phyloP scores from a whole-genome alignment of 2,113 vertebrate species.

The Phylloscopus trochiloides region DNA sequence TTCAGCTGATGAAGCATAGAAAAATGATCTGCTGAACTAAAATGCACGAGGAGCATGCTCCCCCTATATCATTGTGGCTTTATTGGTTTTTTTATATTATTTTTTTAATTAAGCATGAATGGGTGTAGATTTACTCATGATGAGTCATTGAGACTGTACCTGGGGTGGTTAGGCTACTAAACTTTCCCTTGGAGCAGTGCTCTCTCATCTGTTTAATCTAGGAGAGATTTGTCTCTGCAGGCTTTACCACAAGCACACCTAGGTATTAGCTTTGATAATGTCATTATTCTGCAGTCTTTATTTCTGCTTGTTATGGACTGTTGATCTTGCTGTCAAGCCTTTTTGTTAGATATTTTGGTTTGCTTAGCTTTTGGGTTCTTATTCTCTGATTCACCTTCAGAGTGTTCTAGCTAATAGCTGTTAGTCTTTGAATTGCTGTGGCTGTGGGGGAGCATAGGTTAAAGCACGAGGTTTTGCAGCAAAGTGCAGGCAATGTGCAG shows the following conservation, averaged over 20 bases:
- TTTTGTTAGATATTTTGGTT: background rate
- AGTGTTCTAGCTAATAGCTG: background rate
- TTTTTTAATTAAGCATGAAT: background rate
- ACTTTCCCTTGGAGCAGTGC: background rate
- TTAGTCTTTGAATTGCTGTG: background rate
- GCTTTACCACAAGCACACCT: background rate
- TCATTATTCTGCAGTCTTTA: background rate
- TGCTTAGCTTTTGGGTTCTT: background rate
- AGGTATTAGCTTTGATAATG: background rate
- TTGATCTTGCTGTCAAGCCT: background rate
- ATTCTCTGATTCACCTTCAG: background rate
- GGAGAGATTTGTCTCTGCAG: background rate
- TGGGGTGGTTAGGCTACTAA: background rate
- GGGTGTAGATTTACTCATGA: background rate
- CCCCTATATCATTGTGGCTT: background rate
- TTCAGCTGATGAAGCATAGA: background rate
- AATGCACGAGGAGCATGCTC: background rate
- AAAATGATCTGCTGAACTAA: background rate
- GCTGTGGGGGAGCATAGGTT: fast-evolving
- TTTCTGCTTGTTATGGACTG: background rate
- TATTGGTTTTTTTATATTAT: background rate
- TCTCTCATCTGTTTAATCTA: background rate
- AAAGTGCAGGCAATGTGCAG: background rate
- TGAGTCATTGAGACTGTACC: background rate
- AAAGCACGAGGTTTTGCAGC: background rate